Base-by-base conservation (phyloP, 2,113 vertebrate genomes). In the Urocynchramus pylzowi region DNA sequence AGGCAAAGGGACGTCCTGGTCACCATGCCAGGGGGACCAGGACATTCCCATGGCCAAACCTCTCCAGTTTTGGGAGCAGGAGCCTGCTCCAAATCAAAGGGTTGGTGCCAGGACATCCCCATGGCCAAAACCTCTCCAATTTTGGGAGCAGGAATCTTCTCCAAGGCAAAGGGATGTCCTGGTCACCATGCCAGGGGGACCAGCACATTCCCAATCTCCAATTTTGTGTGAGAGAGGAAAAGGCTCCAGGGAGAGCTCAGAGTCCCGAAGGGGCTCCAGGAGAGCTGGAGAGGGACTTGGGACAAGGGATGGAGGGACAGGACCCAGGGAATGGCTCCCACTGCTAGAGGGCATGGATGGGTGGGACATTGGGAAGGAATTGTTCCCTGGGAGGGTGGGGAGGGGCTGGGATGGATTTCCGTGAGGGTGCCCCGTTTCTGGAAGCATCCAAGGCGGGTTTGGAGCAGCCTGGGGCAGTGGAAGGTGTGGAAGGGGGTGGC, bases 331-430 rank as follows among this genome's bases (percentile, higher is more conserved):
- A 59, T 59, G 68, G 37, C 5, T 35, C 17, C 11, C 17, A 42
- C 1, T 73, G 65, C 1, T 3, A 71, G 1, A 57, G 50, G 11
- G 17, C 1, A 49, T 76, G 3, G 3, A 0, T 16, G 1, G 52
- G 0, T 59, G 68, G 60, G 77, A 44, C 28, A 0, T 6, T 17
- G 45, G 69, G 45, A 6, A n/a, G 60, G 20, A 59, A 74, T 89
- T n/a, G 2, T 2, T 57, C 2, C 2, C 31, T 57, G 31, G 0
- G 44, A 57, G 52, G 59, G 22, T 50, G 44, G 1, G 1, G 33
- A 59, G 16, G 13, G 37, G 27, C 77, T 53, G 60, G 68, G 11
- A 9, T 67, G 60, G 33, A 53, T 0, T 67, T 74, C 45, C 52
- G 44, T 7, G 52, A 39, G 60, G 37, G 12, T 60, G 3, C 33